Evolutionary conservation across 2,888 invertebrate genomes (phyloP).

Genomic region (Conistra vaccinii): DNA sequence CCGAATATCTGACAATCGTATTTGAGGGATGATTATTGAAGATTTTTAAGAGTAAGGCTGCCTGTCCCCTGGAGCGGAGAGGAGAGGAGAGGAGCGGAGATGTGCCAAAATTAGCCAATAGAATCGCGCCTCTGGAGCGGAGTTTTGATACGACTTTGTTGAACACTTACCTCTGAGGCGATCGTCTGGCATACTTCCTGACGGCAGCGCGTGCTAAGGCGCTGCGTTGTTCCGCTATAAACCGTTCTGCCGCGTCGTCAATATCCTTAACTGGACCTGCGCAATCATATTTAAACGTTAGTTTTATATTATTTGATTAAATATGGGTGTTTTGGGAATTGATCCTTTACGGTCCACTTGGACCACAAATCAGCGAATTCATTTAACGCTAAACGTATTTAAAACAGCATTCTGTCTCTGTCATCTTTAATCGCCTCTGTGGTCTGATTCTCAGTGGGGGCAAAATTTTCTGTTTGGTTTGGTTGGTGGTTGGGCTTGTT

Average conservation of each 20-base stretch:
- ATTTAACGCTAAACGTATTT: not conserved
- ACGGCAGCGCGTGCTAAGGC: slow-evolving; percentile 81
- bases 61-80: no score
- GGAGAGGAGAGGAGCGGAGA: no score
- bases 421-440: not conserved
- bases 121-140: no score
- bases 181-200: slow-evolving; percentile 50
- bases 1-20: not conserved
- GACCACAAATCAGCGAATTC: not conserved
- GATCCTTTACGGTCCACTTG: not conserved
- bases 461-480: no score
- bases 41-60: no score
- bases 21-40: no score
- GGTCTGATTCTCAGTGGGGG: no score
- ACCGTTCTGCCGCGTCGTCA: slow-evolving; percentile 86
- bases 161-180: slow-evolving; percentile 55
- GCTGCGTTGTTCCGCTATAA: slow-evolving; percentile 86
- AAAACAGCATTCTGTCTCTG: not conserved
- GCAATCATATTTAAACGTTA: not conserved
- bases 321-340: not conserved
- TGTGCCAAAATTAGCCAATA: no score
- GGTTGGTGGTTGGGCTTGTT: no score
- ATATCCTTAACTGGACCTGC: slow-evolving; percentile 85
- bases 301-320: not conserved
- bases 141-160: no score